These are phyloP conservation scores for Numenius arquata DNA, from an alignment of 2,113 vertebrate genomes.

Conservation along the genomic window DNA sequence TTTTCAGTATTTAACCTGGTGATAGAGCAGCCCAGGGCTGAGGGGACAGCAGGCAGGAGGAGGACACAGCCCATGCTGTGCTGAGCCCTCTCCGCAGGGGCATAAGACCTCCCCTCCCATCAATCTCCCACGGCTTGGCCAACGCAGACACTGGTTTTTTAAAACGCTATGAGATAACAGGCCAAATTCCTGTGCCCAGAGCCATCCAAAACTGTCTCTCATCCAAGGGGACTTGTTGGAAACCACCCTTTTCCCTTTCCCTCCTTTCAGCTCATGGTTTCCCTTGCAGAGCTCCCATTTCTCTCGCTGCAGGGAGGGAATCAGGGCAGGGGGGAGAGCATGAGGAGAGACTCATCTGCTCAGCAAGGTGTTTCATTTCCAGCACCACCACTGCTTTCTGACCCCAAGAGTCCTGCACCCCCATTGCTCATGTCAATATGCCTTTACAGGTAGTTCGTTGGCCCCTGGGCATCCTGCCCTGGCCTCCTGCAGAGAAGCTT, in stretches of 20 bases:
- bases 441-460: background rate
- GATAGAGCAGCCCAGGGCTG: background rate
- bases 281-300: background rate
- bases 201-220: background rate
- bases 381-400: background rate
- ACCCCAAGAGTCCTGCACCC: background rate
- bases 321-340: too few relatives aligned
- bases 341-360: background rate
- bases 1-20: background rate
- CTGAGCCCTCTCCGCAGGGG: background rate
- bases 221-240: background rate
- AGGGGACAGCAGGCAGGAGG: background rate
- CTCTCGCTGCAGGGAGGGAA: background rate
- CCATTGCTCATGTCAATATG: rapidly evolving
- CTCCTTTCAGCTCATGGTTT: background rate
- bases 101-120: background rate
- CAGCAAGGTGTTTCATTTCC: background rate
- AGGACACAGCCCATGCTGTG: background rate
- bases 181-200: background rate
- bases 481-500: background rate
- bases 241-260: background rate
- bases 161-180: background rate
- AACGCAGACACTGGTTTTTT: background rate
- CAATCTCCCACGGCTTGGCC: background rate
- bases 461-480: background rate